Evolutionary conservation across 2,888 invertebrate genomes (phyloP), one percentile per base, ranked within the genome.

Genomic region (Drosophila greeni): DNA sequence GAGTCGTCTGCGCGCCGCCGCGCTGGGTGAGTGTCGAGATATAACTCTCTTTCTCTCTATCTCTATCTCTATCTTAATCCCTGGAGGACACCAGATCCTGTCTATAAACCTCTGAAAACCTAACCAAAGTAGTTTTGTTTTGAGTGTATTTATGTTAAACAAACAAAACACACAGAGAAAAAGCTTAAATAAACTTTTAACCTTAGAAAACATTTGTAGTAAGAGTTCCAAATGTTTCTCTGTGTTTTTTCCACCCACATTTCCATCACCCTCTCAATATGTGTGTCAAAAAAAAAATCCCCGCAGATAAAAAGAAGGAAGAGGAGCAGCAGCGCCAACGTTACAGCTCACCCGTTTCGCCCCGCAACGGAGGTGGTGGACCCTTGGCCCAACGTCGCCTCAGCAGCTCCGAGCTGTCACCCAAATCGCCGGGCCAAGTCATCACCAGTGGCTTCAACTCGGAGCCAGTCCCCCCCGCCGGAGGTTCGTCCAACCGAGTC

Each of bases 1-100:
- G 33, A 94, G 94, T 71, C 91, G 93, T 74, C 90, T 94, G 67
- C 91, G 94, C 87, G 93, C 93, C 64, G 92, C 93, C 60, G 92
- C 92, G 70, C 85, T 88, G 74, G 89, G 89, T 89, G 88, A 88
- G 87, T 87, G 29, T 45, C 48, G 40, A n/a, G 26, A 8, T 12
- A 2, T 29, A 8, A 24, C 24, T 34, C 26, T n/a, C 4, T 34
- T 20, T 11, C 9, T 12, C 33, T 8, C 34, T 14, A 20, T 39
- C 12, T 23, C 16, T 39, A 3, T 3, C 20, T 20, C n/a, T n/a
- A n/a, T n/a, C n/a, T n/a, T n/a, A n/a, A 24, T 26, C 9, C 31
- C 39, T 57, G 39, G 12, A 45, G 45, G 40, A 39, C 33, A 42
- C 14, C 34, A 7, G 34, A 24, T 26, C 29, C 20, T 12, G 12